A percentile compares a stretch with the other conserved stretches of the same genome.
Evolutionary conservation across 2,113 vertebrate genomes (phyloP).

Genomic region (Esox niger): DNA sequence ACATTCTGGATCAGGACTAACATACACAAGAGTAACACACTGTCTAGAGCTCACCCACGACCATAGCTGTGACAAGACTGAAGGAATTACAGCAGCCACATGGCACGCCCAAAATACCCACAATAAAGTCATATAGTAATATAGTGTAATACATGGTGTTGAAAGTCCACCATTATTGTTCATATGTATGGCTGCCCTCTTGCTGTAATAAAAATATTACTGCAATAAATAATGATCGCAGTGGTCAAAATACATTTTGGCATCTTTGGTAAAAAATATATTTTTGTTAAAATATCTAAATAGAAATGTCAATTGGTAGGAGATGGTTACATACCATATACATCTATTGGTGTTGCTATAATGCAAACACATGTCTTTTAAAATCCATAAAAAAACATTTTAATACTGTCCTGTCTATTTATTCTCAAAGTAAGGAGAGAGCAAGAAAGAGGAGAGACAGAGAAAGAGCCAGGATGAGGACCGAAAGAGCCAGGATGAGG

Average conservation of each 20-base stretch:
- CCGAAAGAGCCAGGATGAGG: neutral
- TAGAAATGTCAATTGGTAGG: neutral
- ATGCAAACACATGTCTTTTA: conserved; percentile 17
- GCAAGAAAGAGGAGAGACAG: neutral
- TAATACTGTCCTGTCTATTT: too few relatives aligned
- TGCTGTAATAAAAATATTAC: conserved; percentile 39
- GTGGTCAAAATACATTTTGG: conserved; percentile 10
- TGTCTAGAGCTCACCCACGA: too few relatives aligned
- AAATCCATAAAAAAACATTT: conserved; percentile 14
- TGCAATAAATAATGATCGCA: conserved; percentile 5
- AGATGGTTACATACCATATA: neutral
- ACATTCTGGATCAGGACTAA: neutral
- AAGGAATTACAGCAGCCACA: neutral
- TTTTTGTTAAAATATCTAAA: neutral
- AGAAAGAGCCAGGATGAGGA: neutral
- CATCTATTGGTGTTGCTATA: neutral
- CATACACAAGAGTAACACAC: neutral
- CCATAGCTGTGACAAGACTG: neutral
- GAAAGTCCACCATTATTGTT: conserved; percentile 24
- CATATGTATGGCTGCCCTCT: conserved; percentile 30
- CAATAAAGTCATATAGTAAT: conserved; percentile 10
- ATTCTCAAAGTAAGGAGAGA: neutral
- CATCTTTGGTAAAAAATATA: conserved; percentile 61
- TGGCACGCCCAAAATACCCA: conserved; percentile 9
- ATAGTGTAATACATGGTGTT: neutral